Conservation (phyloP, 2,888 invertebrate genomes). For the Tetramorium bicarinatum region DNA sequence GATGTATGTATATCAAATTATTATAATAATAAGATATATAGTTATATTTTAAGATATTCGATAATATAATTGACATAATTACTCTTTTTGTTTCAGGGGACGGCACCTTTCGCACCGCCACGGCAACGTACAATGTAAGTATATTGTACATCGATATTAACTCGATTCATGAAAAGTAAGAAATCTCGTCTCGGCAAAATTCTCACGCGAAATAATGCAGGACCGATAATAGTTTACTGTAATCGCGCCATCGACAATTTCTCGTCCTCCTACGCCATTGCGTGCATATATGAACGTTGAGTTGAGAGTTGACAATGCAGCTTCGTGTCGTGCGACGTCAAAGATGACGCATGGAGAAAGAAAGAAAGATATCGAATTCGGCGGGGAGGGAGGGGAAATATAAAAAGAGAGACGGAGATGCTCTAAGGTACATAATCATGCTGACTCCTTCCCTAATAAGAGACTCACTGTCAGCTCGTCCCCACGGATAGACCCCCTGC, state of each 20-base stretch:
- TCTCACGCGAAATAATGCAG: conserved; percentile 36
- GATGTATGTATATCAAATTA: neutral
- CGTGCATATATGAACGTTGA: conserved; percentile 57
- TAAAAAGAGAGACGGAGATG: conserved; percentile 77
- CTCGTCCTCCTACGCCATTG: conserved; percentile 78
- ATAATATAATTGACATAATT: neutral
- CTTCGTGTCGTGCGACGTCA: conserved; percentile 67
- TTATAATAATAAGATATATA: neutral
- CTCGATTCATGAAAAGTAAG: neutral
- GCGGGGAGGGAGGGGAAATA: too few species aligned
- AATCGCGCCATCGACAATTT: conserved; percentile 59
- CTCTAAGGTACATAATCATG: conserved; percentile 86
- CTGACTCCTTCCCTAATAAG: conserved; percentile 86
- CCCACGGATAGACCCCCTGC: conserved; percentile 69
- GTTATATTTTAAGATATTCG: neutral
- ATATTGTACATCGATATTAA: conserved; percentile 20
- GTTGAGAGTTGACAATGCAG: conserved; percentile 76
- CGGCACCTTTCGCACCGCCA: conserved; percentile 83
- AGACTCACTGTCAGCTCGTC: conserved; percentile 83
- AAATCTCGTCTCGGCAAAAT: neutral
- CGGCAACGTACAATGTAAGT: conserved; percentile 84
- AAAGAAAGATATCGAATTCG: conserved; percentile 33
- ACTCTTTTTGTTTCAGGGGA: conserved; percentile 79
- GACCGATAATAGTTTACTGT: conserved; percentile 52
- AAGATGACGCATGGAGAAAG: conserved; percentile 56